A percentile compares a stretch with the other conserved stretches of the same genome.
These are phyloP conservation scores for Dipodomys ordii DNA, from an alignment of 2,113 vertebrate species.

Conservation along the genomic window DNA sequence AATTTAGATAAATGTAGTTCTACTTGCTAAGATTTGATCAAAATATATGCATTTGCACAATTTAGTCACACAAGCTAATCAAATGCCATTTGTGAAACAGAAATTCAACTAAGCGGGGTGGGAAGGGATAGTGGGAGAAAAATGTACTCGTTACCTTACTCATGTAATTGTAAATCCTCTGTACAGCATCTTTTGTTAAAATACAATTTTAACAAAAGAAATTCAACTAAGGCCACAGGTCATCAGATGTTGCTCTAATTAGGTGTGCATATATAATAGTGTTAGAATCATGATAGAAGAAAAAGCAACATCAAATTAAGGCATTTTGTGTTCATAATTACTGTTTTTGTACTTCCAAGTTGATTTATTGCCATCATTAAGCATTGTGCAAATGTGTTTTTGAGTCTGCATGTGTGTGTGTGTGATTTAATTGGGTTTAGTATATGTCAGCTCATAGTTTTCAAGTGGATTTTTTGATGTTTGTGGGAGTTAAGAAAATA, in stretches of 20 bases:
- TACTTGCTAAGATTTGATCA: slow-evolving; percentile 75
- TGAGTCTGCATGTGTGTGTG: background rate
- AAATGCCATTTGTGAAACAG: slow-evolving; percentile 86
- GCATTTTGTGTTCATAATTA: slow-evolving; percentile 83
- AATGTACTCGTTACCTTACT: no score
- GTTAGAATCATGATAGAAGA: slow-evolving; percentile 84
- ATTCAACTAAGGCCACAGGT: slow-evolving; percentile 83
- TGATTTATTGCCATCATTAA: slow-evolving; percentile 78
- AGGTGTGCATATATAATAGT: slow-evolving; percentile 85
- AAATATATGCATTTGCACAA: slow-evolving; percentile 84
- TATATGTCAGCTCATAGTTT: slow-evolving; percentile 59
- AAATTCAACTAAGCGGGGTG: slow-evolving; percentile 77
- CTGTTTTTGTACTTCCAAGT: slow-evolving; percentile 77
- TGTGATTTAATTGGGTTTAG: slow-evolving; percentile 71
- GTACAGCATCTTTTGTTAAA: no score
- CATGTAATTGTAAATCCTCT: no score
- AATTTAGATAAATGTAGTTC: slow-evolving; percentile 71
- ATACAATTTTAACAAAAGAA: slow-evolving; percentile 54
- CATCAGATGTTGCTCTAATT: slow-evolving; percentile 85
- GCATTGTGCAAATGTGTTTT: slow-evolving; percentile 59
- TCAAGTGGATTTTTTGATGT: slow-evolving; percentile 71
- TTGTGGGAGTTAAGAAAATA: slow-evolving; percentile 71
- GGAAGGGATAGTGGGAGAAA: no score
- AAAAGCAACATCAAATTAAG: slow-evolving; percentile 76
- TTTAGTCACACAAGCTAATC: slow-evolving; percentile 86